Evolutionary conservation across 2,797 vertebrate genomes (phyloP), one percentile per base, ranked within the genome.

Genomic region (Argya squamiceps): DNA sequence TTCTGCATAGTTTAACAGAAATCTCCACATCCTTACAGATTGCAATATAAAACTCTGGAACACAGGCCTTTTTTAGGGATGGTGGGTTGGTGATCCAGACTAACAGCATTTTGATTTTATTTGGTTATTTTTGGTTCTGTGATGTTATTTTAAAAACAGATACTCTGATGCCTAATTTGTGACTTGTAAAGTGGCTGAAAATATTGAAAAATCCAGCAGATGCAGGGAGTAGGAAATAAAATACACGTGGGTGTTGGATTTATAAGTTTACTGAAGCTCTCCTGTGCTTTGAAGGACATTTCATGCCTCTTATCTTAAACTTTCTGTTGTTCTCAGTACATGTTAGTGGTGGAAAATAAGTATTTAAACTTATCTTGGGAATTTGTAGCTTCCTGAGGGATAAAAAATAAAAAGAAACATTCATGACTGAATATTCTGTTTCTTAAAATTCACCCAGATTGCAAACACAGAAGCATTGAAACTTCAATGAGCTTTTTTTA

Each of bases 401-500:
- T 27, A 29, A 49, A 23, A 47, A 29, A 9, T 15, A 43, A n/a
- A 60, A 60, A 24, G 11, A 56, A 60, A 17, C 24, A 52, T 50
- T 65, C 21, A 11, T 75, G 73, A 53, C 9, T 53, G 37, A 89
- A 70, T 79, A 44, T 74, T 83, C 34, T 29, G 20, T 39, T 73
- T 69, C 60, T 58, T 77, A 44, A 91, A 94, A 55, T 71, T 49
- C 62, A 56, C n/a, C 29, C 16, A 36, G 41, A 26, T 78, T 76
- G 22, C 60, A 73, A 68, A 46, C 29, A 18, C n/a, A 16, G 55
- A 62, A 93, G 60, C 74, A 62, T 70, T 88, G 65, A 75, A 91
- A 79, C 39, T 53, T 86, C 18, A 76, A 3, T 46, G 15, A 85
- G n/a, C 19, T 64, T 67, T 63, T 69, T 56, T 44, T 75, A 49